phyloP scores from a whole-genome alignment of 2,113 vertebrate genomes.

The Raphicerus campestris region DNA sequence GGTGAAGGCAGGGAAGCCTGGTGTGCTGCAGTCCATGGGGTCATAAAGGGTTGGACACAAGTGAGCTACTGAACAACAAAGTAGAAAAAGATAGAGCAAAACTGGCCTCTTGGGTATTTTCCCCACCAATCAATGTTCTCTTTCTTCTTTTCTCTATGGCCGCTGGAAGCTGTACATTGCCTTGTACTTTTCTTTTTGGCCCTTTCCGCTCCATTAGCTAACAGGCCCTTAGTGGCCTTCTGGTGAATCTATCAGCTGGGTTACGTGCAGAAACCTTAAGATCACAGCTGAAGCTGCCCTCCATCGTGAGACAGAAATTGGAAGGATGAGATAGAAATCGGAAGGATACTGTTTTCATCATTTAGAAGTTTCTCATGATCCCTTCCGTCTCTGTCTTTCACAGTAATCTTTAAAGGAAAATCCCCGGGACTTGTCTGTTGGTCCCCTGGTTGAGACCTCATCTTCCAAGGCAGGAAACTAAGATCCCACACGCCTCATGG shows the following conservation, averaged over 20 bases:
- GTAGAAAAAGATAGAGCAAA: not conserved
- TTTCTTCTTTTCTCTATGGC: not conserved
- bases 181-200: not conserved
- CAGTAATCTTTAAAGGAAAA: not conserved
- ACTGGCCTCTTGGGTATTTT: not conserved
- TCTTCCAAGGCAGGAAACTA: not conserved
- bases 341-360: not conserved
- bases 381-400: not conserved
- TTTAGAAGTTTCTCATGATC: not conserved
- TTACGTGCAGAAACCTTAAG: not conserved
- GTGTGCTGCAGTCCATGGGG: not conserved
- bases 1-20: not conserved
- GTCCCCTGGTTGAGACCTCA: not conserved
- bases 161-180: rapidly evolving
- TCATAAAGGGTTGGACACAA: not conserved
- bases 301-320: not conserved
- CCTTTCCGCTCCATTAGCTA: not conserved
- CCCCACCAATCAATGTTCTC: not conserved
- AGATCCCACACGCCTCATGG: not conserved
- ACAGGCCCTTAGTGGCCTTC: not conserved
- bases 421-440: not conserved
- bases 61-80: not conserved
- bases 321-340: not conserved
- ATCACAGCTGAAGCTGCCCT: not conserved
- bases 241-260: not conserved